phyloP scores from a whole-genome alignment of 1,140 invertebrate species.

The Drosophila leontia region DNA sequence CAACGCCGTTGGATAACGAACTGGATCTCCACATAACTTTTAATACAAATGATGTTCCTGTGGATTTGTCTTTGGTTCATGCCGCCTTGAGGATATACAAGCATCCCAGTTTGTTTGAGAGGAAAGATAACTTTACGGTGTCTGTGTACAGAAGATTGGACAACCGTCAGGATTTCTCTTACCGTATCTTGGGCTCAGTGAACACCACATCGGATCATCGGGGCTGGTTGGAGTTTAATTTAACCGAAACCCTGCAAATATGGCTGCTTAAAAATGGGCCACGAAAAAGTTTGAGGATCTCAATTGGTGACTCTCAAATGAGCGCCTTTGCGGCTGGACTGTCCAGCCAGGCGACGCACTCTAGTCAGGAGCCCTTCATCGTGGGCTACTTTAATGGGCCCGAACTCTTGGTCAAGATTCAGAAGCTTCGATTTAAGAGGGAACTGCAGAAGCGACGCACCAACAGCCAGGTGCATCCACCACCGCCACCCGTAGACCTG shows the following conservation, averaged over 20 bases:
- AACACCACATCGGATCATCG: conserved; percentile 63
- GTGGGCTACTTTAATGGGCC: conserved; percentile 81
- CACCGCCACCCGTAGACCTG: conserved; percentile 24
- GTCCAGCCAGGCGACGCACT: conserved; percentile 35
- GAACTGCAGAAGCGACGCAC: conserved; percentile 60
- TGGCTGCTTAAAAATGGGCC: conserved; percentile 59
- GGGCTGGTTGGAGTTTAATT: conserved; percentile 80
- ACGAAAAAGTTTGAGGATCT: conserved; percentile 63
- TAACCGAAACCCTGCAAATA: conserved; percentile 55
- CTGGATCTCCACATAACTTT: conserved; percentile 61
- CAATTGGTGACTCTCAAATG: conserved; percentile 43
- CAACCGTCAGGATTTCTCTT: conserved; percentile 51
- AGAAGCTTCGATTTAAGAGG: conserved; percentile 76
- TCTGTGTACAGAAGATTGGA: conserved; percentile 61
- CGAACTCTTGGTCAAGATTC: conserved; percentile 73
- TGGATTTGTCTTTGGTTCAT: conserved; percentile 61
- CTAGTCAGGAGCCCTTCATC: conserved; percentile 73
- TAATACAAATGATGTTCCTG: conserved; percentile 75
- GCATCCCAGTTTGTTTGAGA: conserved; percentile 46
- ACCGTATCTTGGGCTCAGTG: conserved; percentile 64
- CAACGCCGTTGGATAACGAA: neutral
- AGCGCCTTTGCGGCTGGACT: conserved; percentile 47
- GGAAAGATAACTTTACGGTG: conserved; percentile 54
- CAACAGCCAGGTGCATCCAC: neutral
- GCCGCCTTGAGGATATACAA: conserved; percentile 74